Base-by-base conservation (phyloP, 2,888 invertebrate species). In the Spodoptera littoralis region DNA sequence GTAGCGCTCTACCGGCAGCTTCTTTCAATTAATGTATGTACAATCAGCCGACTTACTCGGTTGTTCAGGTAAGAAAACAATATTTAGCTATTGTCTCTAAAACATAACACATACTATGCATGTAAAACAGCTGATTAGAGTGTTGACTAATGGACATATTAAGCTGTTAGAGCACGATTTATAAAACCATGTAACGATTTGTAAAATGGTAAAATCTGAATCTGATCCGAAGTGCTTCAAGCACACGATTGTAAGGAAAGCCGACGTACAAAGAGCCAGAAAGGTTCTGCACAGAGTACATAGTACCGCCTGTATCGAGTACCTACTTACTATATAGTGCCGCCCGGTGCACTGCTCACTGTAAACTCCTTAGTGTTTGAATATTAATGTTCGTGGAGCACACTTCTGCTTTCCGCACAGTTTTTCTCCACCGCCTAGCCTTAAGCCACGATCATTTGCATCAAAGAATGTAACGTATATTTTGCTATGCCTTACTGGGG, bases 351-450 rank as follows among this genome's bases (percentile, higher is more conserved):
- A 22, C 50, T 52, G 22, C 11, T 44, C 36, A 44, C 22, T 8
- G 24, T 47, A 13, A 47, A 46, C 54, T 44, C 36, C 11, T 30
- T 1, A 56, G 3, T 56, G 5, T 73, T 73, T 60, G 70, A 72
- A 66, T 72, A 60, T 65, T 27, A 60, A 70, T 70, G 50, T 52
- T 12, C 57, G 53, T 44, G 22, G 41, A 53, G 43, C 43, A 49
- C 9, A 30, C 51, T 46, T 56, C 36, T 41, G 22, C 24, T 54
- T 36, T 8, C 36, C 36, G 36, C 36, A 36, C 9, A 50, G 30
- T 49, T 49, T 43, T 59, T 56, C 24, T 30, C 13, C 18, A 9
- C 27, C n/a, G 41, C 41, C 27, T 51, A 45, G 53, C 47, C 53
- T 72, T 22, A 22, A 56, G 44, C 53, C 53, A 41, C 55, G 42